Conservation (phyloP, 2,888 invertebrate genomes). For the Cremastobaeus sp. region DNA sequence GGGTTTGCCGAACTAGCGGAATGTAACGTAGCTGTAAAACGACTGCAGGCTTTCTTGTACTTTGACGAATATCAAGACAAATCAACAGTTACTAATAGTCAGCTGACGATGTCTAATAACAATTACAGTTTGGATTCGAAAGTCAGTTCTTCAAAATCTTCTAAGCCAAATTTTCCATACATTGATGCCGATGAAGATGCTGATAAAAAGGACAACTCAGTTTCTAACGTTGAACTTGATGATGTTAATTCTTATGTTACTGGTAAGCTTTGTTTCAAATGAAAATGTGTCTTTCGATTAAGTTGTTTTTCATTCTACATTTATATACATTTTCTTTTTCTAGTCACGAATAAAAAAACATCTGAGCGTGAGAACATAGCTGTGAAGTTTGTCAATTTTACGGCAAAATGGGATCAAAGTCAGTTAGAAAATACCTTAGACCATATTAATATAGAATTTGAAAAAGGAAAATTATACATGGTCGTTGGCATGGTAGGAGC, state of each 20-base stretch:
- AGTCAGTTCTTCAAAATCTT: constrained; percentile 57
- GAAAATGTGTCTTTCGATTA: too few species aligned
- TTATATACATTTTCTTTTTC: constrained; percentile 10
- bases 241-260: constrained; percentile 33
- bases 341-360: constrained; percentile 22
- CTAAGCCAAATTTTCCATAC: constrained; percentile 69
- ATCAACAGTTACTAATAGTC: constrained; percentile 29
- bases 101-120: constrained; percentile 33
- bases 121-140: constrained; percentile 73
- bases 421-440: constrained; percentile 80
- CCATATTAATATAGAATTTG: constrained; percentile 80
- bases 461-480: constrained; percentile 82
- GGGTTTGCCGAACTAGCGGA: constrained; percentile 81
- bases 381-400: constrained; percentile 70
- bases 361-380: constrained; percentile 35
- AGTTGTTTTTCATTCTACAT: too few species aligned
- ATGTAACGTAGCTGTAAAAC: constrained; percentile 79
- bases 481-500: constrained; percentile 88
- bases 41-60: constrained; percentile 77
- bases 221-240: constrained; percentile 41
- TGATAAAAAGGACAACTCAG: constrained; percentile 42
- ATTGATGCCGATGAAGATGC: constrained; percentile 66
- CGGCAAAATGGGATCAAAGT: constrained; percentile 80
- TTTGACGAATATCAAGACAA: constrained; percentile 75
- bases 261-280: too few species aligned